phyloP scores from a whole-genome alignment of 2,797 vertebrate genomes.

The Lacerta viridis region DNA sequence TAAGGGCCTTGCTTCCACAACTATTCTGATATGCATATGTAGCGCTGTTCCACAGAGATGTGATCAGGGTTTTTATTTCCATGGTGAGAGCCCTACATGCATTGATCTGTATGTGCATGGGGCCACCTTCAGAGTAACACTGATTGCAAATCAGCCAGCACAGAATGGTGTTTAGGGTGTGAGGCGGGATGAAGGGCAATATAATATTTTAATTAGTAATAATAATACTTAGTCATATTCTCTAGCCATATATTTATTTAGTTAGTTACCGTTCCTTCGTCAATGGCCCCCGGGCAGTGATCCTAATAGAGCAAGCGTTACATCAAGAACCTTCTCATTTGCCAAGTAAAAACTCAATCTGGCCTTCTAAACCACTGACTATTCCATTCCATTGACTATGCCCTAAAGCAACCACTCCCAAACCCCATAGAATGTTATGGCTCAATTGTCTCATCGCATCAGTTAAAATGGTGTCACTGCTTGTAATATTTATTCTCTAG shows the following conservation, averaged over 20 bases:
- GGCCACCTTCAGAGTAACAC: too few species aligned
- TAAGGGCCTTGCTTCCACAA: background rate
- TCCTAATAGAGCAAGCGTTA: background rate
- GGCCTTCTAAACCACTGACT: background rate
- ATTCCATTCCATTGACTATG: background rate
- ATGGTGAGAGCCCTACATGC: background rate
- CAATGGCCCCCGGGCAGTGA: background rate
- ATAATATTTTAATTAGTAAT: too few species aligned
- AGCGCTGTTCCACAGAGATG: background rate
- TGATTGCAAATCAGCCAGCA: too few species aligned
- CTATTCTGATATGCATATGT: too few species aligned
- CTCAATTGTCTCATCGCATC: slow-evolving; percentile 6
- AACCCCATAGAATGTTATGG: background rate
- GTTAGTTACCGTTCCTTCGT: background rate
- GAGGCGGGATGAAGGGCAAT: too few species aligned
- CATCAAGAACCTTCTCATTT: background rate
- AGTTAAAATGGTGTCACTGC: background rate
- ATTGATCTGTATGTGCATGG: too few species aligned
- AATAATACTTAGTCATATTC: background rate
- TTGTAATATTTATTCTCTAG: background rate
- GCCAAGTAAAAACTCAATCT: background rate
- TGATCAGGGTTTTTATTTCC: background rate
- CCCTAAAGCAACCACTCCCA: background rate
- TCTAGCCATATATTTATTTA: background rate
- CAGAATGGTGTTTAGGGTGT: too few species aligned